These are phyloP conservation scores for Staurois parvus DNA, from an alignment of 2,797 vertebrate species.

Conservation along the genomic window DNA sequence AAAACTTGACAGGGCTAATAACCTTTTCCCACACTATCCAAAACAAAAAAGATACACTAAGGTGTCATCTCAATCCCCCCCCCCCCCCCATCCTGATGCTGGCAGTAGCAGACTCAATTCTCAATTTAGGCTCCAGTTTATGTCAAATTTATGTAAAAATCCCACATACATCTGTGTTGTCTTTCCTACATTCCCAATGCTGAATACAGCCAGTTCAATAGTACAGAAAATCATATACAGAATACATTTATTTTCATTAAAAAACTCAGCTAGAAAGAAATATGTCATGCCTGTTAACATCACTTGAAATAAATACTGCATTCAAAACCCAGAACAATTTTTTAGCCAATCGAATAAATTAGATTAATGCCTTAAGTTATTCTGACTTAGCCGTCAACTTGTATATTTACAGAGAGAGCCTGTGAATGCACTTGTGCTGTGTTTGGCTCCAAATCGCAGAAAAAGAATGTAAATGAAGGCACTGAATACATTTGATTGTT, in stretches of 20 bases:
- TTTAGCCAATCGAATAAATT: conserved; percentile 24
- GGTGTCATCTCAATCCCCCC: no score
- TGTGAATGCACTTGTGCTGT: conserved; percentile 13
- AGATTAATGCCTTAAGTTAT: conserved; percentile 26
- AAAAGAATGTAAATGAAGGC: conserved; percentile 41
- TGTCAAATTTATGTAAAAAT: no score
- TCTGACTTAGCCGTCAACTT: conserved; percentile 33
- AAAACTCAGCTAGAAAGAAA: neutral
- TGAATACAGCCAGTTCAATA: neutral
- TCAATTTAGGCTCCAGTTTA: no score
- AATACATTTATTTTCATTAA: neutral
- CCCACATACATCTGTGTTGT: no score
- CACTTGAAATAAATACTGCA: neutral
- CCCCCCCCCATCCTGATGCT: no score
- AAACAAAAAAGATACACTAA: no score
- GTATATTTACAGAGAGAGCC: conserved; percentile 28
- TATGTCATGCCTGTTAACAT: neutral
- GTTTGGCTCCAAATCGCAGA: conserved; percentile 19
- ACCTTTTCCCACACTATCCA: no score
- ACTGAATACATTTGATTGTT: conserved; percentile 36
- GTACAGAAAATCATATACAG: neutral
- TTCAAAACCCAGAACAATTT: conserved; percentile 9
- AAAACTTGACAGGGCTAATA: no score
- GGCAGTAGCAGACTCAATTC: no score
- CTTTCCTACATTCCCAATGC: no score